Percentiles rank a stretch among this genome's conserved stretches.
phyloP scores from a whole-genome alignment of 2,888 invertebrate species.

The Nowickia ferox region DNA sequence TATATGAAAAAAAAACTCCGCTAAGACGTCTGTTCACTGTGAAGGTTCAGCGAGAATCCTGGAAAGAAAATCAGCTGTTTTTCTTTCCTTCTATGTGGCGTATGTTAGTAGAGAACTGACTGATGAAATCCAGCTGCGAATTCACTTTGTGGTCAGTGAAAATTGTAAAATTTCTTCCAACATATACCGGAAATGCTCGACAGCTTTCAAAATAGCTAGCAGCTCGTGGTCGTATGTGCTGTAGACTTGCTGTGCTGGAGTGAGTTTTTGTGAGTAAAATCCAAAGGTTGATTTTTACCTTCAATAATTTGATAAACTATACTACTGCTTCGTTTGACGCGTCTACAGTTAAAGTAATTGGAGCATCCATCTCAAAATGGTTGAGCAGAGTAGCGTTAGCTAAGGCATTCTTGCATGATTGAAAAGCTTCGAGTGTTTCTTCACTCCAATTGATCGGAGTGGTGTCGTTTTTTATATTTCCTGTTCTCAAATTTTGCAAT shows the following conservation, averaged over 20 bases:
- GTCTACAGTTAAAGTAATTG: neutral
- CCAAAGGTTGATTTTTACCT: too few species aligned
- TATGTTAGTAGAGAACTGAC: too few species aligned
- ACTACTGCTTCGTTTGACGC: too few species aligned
- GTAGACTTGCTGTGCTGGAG: constrained; percentile 52
- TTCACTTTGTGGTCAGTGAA: too few species aligned
- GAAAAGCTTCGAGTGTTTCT: constrained; percentile 53
- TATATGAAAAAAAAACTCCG: too few species aligned
- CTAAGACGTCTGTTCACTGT: too few species aligned
- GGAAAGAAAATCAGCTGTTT: too few species aligned
- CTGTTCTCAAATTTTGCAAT: neutral
- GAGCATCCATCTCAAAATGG: constrained; percentile 64
- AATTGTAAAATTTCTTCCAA: constrained; percentile 74
- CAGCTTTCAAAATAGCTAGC: constrained; percentile 47
- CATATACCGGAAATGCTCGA: constrained; percentile 45
- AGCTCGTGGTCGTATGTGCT: constrained; percentile 63
- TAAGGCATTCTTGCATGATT: constrained; percentile 59
- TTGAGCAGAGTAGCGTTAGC: constrained; percentile 54
- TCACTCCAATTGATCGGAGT: constrained; percentile 56
- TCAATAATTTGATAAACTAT: too few species aligned
- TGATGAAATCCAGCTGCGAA: too few species aligned
- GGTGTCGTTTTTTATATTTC: constrained; percentile 68
- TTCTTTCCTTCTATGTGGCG: too few species aligned
- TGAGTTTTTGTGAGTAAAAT: constrained; percentile 77
- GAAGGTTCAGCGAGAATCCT: too few species aligned